phyloP scores from a whole-genome alignment of 2,797 vertebrate species.

The Adelosebastes latens region DNA sequence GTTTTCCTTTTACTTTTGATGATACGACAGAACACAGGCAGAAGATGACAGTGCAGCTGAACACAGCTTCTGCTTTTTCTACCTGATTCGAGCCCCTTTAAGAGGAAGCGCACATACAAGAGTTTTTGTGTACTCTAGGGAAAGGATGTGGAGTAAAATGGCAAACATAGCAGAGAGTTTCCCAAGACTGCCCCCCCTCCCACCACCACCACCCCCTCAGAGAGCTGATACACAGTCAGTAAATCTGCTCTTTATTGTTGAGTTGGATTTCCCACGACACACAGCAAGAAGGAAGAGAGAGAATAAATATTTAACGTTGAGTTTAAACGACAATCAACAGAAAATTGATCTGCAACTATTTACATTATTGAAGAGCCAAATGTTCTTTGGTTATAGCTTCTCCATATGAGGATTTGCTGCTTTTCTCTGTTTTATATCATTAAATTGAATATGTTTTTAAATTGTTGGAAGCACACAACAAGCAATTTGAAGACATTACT shows the following conservation, averaged over 20 bases:
- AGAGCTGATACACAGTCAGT: slow-evolving; percentile 15
- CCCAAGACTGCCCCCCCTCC: slow-evolving; percentile 32
- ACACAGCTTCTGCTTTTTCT: slow-evolving; percentile 65
- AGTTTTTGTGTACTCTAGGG: slow-evolving; percentile 44
- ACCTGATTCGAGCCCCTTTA: slow-evolving; percentile 45
- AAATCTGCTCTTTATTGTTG: slow-evolving; percentile 42
- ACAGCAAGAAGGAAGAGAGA: not conserved
- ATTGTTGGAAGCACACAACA: not conserved
- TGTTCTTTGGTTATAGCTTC: not conserved
- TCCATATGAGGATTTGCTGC: not conserved
- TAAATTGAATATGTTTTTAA: not conserved
- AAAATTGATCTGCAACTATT: not conserved
- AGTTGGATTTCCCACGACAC: slow-evolving; percentile 24
- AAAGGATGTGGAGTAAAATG: slow-evolving; percentile 69
- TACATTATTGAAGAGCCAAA: not conserved
- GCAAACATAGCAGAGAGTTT: slow-evolving; percentile 54
- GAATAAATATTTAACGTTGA: not conserved
- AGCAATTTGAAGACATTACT: not conserved
- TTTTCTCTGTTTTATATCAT: not conserved
- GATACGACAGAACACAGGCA: slow-evolving; percentile 47
- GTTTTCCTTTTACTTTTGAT: slow-evolving; percentile 62
- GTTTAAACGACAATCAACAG: not conserved
- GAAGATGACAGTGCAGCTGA: slow-evolving; percentile 34
- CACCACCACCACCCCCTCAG: not conserved
- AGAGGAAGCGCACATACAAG: slow-evolving; percentile 60